A percentile compares a stretch with the other conserved stretches of the same genome.
Evolutionary conservation across 2,797 vertebrate genomes (phyloP).

Genomic region (Aphelocoma californica): DNA sequence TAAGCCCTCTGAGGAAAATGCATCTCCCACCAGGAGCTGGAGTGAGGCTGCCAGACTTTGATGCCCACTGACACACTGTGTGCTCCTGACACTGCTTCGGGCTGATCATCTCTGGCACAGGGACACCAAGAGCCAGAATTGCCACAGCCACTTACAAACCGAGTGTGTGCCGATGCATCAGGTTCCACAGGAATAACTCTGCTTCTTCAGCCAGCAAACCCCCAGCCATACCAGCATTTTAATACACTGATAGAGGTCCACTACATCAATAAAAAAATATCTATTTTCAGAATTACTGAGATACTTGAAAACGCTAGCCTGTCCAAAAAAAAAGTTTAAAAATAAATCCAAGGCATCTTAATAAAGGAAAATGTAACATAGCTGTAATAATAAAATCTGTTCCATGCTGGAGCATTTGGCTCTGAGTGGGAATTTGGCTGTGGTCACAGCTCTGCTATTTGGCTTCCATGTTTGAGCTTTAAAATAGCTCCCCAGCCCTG

Average conservation of each 20-base stretch:
- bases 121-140: neutral
- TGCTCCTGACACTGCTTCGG: neutral
- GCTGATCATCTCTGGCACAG: neutral
- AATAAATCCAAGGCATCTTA: constrained; percentile 26
- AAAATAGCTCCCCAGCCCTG: constrained; percentile 6
- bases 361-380: constrained; percentile 49
- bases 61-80: neutral
- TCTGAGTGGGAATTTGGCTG: constrained; percentile 7
- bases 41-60: neutral
- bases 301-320: neutral
- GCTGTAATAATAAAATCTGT: constrained; percentile 50
- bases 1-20: neutral
- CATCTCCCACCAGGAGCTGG: neutral
- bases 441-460: constrained; percentile 41
- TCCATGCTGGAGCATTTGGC: constrained; percentile 24
- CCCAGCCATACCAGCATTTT: neutral
- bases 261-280: neutral
- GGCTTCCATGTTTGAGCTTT: neutral
- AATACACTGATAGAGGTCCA: neutral
- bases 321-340: neutral
- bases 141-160: neutral
- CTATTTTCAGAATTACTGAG: constrained; percentile 8
- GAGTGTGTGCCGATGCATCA: accelerated
- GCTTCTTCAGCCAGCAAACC: neutral
- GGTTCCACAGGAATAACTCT: neutral